These are phyloP conservation scores for Dreissena polymorpha DNA, from an alignment of 1,140 invertebrate species.

Conservation along the genomic window DNA sequence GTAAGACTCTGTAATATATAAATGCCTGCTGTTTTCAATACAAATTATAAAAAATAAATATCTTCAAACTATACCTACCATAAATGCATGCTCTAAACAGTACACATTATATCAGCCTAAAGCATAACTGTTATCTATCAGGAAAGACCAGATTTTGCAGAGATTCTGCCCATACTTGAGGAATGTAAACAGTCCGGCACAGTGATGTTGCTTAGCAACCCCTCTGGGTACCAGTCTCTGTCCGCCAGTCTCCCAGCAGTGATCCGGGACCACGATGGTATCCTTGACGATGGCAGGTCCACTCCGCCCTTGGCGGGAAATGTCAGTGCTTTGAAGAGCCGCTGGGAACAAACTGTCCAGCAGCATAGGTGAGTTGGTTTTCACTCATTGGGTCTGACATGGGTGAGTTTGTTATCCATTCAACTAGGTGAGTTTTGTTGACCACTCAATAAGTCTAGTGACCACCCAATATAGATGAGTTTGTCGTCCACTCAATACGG, in stretches of 20 bases:
- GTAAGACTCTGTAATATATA: no score
- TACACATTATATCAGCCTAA: no score
- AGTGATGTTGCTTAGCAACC: constrained; percentile 71
- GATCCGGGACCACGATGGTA: constrained; percentile 68
- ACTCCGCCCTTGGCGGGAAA: constrained; percentile 74
- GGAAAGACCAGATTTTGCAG: constrained; percentile 78
- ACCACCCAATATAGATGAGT: no score
- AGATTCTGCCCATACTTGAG: constrained; percentile 78
- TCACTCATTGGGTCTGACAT: no score
- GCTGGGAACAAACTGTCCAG: constrained; percentile 77
- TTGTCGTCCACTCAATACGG: no score
- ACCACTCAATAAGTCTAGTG: no score
- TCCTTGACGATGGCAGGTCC: constrained; percentile 64
- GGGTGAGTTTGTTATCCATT: no score
- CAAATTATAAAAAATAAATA: no score
- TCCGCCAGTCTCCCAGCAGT: constrained; percentile 61
- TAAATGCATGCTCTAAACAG: no score
- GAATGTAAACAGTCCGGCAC: constrained; percentile 73
- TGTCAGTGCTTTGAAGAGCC: constrained; percentile 76
- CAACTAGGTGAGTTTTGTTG: no score
- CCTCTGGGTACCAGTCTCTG: constrained; percentile 47
- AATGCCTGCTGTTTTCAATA: no score
- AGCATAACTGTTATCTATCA: constrained; percentile 16
- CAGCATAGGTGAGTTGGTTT: constrained; percentile 64
- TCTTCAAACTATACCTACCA: no score